phyloP scores from a whole-genome alignment of 2,888 invertebrate genomes.

The Zygaena filipendulae region DNA sequence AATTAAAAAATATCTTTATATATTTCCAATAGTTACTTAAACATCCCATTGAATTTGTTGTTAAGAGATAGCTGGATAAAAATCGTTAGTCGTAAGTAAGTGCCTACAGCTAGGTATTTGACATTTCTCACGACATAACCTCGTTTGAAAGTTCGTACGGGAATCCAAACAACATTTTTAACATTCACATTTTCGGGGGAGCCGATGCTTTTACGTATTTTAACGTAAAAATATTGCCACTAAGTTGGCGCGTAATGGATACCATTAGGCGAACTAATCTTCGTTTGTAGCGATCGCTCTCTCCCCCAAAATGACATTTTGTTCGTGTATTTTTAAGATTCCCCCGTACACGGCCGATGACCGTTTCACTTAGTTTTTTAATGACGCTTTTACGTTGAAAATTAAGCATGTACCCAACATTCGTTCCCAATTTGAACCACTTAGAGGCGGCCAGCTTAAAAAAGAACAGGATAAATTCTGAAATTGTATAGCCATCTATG shows the following conservation, averaged over 20 bases:
- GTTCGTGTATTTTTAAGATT: slow-evolving; percentile 26
- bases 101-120: too few species aligned
- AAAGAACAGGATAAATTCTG: too few species aligned
- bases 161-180: slow-evolving; percentile 3
- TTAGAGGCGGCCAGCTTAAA: slow-evolving; percentile 27
- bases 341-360: slow-evolving; percentile 28
- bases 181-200: slow-evolving; percentile 2
- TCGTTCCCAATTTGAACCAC: slow-evolving; percentile 49
- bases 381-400: slow-evolving; percentile 48
- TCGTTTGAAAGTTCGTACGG: slow-evolving; percentile 5
- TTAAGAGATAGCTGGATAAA: too few species aligned
- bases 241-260: slow-evolving; percentile 34
- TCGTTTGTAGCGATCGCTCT: slow-evolving; percentile 35
- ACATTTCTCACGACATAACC: background rate
- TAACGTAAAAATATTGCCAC: slow-evolving; percentile 24
- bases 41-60: too few species aligned
- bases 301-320: slow-evolving; percentile 31
- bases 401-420: slow-evolving; percentile 29
- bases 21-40: too few species aligned
- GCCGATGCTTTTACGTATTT: slow-evolving; percentile 20
- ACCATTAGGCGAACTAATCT: slow-evolving; percentile 52
- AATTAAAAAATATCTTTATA: too few species aligned
- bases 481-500: too few species aligned
- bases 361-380: slow-evolving; percentile 44
- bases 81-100: too few species aligned